A percentile compares a stretch with the other conserved stretches of the same genome.
These are phyloP conservation scores for Drosophila teissieri DNA, from an alignment of 1,140 invertebrate species.

Conservation along the genomic window DNA sequence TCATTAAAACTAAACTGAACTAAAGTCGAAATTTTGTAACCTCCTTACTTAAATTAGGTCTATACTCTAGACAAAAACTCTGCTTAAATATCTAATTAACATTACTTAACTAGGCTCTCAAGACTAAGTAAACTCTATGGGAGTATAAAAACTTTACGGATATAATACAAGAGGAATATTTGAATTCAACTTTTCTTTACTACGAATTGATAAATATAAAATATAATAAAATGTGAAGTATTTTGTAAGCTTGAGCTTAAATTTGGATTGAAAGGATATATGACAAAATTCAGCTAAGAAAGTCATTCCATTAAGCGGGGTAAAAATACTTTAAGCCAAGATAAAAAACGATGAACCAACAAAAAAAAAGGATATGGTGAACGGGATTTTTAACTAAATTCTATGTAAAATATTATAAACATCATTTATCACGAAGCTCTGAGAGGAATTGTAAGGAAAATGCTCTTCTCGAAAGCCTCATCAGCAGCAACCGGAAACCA, in stretches of 20 bases:
- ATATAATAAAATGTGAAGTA: slow-evolving; percentile 8
- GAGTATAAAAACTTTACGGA: slow-evolving; percentile 29
- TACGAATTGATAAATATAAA: slow-evolving; percentile 32
- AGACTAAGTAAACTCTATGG: slow-evolving; percentile 30
- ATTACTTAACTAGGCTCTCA: slow-evolving; percentile 47
- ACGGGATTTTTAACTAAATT: slow-evolving; percentile 33
- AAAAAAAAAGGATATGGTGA: slow-evolving; percentile 33
- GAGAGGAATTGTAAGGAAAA: slow-evolving; percentile 25
- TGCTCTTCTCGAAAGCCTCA: slow-evolving; percentile 23
- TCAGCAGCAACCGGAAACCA: slow-evolving; percentile 49
- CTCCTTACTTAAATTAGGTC: slow-evolving; percentile 38
- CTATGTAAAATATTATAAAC: slow-evolving; percentile 23
- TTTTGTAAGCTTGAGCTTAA: slow-evolving; percentile 42
- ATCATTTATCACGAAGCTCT: slow-evolving; percentile 34
- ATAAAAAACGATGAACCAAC: slow-evolving; percentile 13
- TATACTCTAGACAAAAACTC: slow-evolving; percentile 36
- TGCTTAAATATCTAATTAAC: slow-evolving; percentile 45
- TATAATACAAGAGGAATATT: slow-evolving; percentile 33
- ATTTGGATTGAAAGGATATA: slow-evolving; percentile 38
- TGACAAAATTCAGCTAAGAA: slow-evolving; percentile 68
- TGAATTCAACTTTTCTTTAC: slow-evolving; percentile 24
- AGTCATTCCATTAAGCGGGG: slow-evolving; percentile 77
- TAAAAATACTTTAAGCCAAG: slow-evolving; percentile 67
- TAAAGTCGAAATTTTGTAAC: slow-evolving; percentile 19
- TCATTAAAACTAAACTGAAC: slow-evolving; percentile 35